Evolutionary conservation across 2,113 vertebrate species (phyloP).

Genomic region (Jacana jacana): DNA sequence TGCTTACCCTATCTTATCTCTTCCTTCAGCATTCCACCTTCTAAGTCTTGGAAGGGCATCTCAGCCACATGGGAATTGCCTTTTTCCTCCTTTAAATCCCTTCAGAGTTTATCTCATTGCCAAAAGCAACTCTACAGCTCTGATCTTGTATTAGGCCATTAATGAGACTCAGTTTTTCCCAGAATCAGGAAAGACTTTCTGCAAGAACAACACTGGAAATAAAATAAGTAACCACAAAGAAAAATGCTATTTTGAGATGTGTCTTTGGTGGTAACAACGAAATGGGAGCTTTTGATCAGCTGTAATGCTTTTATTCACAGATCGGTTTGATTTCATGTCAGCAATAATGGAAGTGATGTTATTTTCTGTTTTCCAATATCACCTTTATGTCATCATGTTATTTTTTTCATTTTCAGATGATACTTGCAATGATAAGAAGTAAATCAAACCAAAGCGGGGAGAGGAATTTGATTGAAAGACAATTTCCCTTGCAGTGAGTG

Average conservation of each 20-base stretch:
- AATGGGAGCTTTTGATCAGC: background rate
- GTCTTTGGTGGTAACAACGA: background rate
- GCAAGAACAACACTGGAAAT: background rate
- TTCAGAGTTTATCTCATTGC: background rate
- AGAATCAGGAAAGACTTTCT: background rate
- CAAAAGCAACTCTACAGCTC: background rate
- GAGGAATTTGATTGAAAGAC: conserved; percentile 32
- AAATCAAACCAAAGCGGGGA: background rate
- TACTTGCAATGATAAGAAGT: background rate
- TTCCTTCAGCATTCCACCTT: background rate
- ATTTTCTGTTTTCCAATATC: conserved; percentile 43
- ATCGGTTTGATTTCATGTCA: conserved; percentile 21
- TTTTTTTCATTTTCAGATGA: conserved; percentile 43
- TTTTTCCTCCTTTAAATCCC: background rate
- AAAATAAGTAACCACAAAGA: background rate
- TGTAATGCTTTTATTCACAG: conserved; percentile 15
- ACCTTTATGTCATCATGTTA: background rate
- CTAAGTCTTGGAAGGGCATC: background rate
- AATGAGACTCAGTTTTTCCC: background rate
- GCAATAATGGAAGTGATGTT: conserved; percentile 19
- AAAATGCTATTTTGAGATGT: background rate
- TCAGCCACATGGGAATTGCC: background rate
- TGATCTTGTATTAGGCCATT: background rate
- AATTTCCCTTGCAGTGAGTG: background rate
- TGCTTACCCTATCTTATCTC: background rate